Base-by-base conservation (phyloP, 1,140 invertebrate species). In the Homarus americanus region DNA sequence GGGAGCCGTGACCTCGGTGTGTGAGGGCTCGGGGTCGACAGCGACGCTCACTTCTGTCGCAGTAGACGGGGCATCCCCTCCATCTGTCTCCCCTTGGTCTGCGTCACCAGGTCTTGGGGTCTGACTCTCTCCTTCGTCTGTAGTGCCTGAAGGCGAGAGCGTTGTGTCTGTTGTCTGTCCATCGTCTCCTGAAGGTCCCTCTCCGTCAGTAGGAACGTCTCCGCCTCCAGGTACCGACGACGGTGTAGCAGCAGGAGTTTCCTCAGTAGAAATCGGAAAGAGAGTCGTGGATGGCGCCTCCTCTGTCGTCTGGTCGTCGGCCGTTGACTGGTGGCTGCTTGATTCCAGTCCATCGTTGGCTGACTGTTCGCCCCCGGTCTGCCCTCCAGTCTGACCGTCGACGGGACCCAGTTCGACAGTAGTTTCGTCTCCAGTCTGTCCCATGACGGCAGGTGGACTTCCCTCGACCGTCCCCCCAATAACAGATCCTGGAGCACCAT, bases 11-110 rank as follows among this genome's bases (percentile, higher is more conserved):
- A 53, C 44, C 44, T 85, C 83, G 17, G 83, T 72, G 10, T 72
- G n/a, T 32, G 72, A 44, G 3, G 69, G 83, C 24, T 41, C 49
- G 20, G 83, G 83, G 15, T 85, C 83, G 24, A 75, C 83, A 38
- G 66, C 69, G 1, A 75, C 80, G 41, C 44, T 87, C 10, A 12
- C 44, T n/a, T 63, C 82, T 7, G 82, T 49, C 17, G 24, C 69
- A 28, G 28, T 36, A 38, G 53, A 38, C 20, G 78, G 17, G 34
- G 32, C 66, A 69, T 91, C 79, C 2, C 36, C 38, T 44, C 24
- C 40, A 40, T 63, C 41, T 41, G 72, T 76, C 34, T 82, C 44
- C 20, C 20, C 63, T 89, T 69, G n/a, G 12, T 28, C 32, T 28
- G 4, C 83, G 15, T 20, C 79, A 10, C 28, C 38, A 20, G 78